A percentile compares a stretch with the other conserved stretches of the same genome.
phyloP scores from a whole-genome alignment of 2,113 vertebrate genomes.

The Leptobrachium leishanense region DNA sequence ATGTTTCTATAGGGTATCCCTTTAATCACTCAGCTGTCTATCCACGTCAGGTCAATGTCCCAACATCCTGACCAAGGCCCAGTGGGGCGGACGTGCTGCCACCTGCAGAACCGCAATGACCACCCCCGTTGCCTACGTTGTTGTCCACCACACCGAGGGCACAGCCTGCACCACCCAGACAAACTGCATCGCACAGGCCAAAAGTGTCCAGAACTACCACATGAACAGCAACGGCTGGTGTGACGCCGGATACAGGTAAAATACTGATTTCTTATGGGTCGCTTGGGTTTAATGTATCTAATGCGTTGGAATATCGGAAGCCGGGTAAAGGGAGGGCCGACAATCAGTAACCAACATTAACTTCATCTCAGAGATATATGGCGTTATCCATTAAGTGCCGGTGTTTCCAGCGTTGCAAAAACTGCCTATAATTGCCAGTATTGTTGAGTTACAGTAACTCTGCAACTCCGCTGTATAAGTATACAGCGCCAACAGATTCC shows the following conservation, averaged over 20 bases:
- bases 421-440: too few species aligned
- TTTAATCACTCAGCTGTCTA: neutral
- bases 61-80: conserved; percentile 33
- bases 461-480: too few species aligned
- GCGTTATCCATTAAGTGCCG: too few species aligned
- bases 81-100: conserved; percentile 34
- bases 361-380: too few species aligned
- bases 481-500: too few species aligned
- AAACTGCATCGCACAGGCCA: conserved; percentile 4
- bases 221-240: conserved; percentile 59
- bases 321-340: too few species aligned
- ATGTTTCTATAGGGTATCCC: too few species aligned
- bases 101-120: conserved; percentile 28
- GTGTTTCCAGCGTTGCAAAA: too few species aligned
- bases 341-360: too few species aligned
- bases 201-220: conserved; percentile 26
- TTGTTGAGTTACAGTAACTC: too few species aligned
- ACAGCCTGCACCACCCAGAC: neutral
- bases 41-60: conserved; percentile 14
- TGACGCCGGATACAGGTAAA: conserved; percentile 75
- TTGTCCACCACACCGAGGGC: conserved; percentile 36
- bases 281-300: too few species aligned
- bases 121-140: neutral
- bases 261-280: neutral
- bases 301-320: too few species aligned